Evolutionary conservation across 1,140 invertebrate species (phyloP), one percentile per base, ranked within the genome.

Genomic region (Atta colombica): DNA sequence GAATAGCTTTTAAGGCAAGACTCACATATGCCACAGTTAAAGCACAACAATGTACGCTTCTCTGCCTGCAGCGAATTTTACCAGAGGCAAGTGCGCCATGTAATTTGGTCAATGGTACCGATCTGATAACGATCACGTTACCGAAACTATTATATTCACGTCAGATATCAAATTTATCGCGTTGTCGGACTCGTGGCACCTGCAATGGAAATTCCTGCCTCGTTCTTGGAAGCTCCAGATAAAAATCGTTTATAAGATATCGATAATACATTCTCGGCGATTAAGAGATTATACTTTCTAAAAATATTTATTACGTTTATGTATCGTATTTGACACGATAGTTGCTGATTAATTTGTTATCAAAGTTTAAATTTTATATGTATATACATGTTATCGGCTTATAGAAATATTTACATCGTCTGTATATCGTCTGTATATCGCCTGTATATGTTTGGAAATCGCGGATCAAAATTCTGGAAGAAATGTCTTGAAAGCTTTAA

Each of bases 71-170:
- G 66, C 51, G 31, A 58, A 28, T 72, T 81, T 81, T 3, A 45
- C 80, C 55, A 7, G 74, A 39, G 45, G 58, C 60, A 39, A 51
- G 45, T 45, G 60, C 21, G 65, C 58, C 31, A 12, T 88, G 21
- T 80, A 89, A 89, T 89, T 85, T 85, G 51, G 55, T 78, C 66
- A 66, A 78, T 85, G 68, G 28, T 72, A 85, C 63, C 86, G 72
- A 71, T 21, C 39, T 53, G 85, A 88, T 77, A 85, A 58, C 49
- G 63, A 89, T 85, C 87, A 18, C 39, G 31, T 78, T 86, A 72
- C 58, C 55, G 53, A 78, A 87, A 84, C 55, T 55, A 77, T 88
- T 85, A 49, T 16, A 18, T 14, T 14, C 39, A 21, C 31, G 31
- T 87, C 35, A 28, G 53, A 69, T n/a, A 66, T 69, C 71, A 69